These are phyloP conservation scores for Luidia sarsii DNA, from an alignment of 53 echinoderm and acorn worm genomes.

Conservation along the genomic window DNA sequence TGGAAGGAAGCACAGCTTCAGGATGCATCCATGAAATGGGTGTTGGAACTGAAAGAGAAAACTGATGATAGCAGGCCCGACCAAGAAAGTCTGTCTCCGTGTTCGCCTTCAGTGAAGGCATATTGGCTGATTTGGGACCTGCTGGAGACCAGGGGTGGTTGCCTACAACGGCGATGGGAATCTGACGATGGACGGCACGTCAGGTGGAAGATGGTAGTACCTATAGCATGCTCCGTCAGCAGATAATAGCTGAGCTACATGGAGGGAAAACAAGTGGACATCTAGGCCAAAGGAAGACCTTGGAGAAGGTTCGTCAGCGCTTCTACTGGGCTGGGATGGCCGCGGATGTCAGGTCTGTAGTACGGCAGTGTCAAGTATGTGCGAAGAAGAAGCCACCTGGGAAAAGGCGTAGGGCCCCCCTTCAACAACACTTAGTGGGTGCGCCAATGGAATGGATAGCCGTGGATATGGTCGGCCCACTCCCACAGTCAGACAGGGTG, in stretches of 20 bases:
- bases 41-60: neutral
- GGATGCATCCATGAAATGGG: neutral
- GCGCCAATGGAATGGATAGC: conserved; percentile 21
- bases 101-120: neutral
- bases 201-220: neutral
- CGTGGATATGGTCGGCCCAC: conserved; percentile 43
- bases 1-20: conserved; percentile 7
- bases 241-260: conserved; percentile 13
- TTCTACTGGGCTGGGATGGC: conserved; percentile 18
- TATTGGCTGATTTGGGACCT: conserved; percentile 35
- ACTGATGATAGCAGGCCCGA: conserved; percentile 1
- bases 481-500: conserved; percentile 26
- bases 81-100: neutral
- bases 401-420: conserved; percentile 12
- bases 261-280: conserved; percentile 21
- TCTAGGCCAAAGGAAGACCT: conserved; percentile 18
- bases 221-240: neutral
- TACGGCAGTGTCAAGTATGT: conserved; percentile 32
- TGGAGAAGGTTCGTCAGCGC: conserved; percentile 14
- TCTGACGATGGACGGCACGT: conserved; percentile 11
- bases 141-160: neutral
- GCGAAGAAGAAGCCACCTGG: conserved; percentile 40
- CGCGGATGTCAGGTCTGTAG: conserved; percentile 10
- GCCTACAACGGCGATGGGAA: conserved; percentile 29
- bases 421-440: conserved; percentile 23